Conservation (phyloP, 2,113 vertebrate species). For the Scomber scombrus region DNA sequence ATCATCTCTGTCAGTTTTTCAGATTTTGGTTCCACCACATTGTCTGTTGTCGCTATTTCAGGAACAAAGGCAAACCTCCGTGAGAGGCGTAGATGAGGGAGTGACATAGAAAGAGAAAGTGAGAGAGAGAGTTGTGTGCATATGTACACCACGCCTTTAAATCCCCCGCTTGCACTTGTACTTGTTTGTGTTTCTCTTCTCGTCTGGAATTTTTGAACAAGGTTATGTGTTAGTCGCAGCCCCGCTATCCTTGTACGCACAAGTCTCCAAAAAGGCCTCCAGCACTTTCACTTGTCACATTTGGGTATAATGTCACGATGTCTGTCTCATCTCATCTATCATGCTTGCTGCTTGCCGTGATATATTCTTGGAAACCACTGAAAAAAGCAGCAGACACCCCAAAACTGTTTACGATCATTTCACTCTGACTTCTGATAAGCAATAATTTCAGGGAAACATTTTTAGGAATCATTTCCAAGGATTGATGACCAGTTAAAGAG, state of each 20-base stretch:
- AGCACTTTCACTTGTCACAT: constrained; percentile 33
- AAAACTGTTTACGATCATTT: constrained; percentile 28
- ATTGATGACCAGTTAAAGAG: constrained; percentile 37
- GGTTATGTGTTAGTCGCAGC: constrained; percentile 33
- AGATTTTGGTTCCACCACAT: constrained; percentile 29
- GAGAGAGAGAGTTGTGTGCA: constrained; percentile 16
- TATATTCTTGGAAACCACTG: not conserved
- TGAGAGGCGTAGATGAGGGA: constrained; percentile 47
- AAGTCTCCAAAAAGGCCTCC: constrained; percentile 18
- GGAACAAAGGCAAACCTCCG: constrained; percentile 55
- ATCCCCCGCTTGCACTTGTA: constrained; percentile 11
- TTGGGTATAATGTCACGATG: constrained; percentile 23
- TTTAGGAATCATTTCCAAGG: constrained; percentile 10
- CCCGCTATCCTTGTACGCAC: constrained; percentile 3
- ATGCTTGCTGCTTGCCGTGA: not conserved
- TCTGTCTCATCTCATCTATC: constrained; percentile 29
- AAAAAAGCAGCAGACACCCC: not conserved
- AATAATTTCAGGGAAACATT: constrained; percentile 23
- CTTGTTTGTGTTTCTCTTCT: constrained; percentile 32
- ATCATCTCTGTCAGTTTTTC: constrained; percentile 46
- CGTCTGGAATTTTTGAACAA: constrained; percentile 59
- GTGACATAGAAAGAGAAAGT: constrained; percentile 41
- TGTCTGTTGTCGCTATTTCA: constrained; percentile 58
- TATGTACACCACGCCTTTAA: constrained; percentile 21
- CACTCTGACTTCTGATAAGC: constrained; percentile 7